These are phyloP conservation scores for Hippocampus barbouri DNA, from an alignment of 2,113 vertebrate genomes.

Conservation along the genomic window DNA sequence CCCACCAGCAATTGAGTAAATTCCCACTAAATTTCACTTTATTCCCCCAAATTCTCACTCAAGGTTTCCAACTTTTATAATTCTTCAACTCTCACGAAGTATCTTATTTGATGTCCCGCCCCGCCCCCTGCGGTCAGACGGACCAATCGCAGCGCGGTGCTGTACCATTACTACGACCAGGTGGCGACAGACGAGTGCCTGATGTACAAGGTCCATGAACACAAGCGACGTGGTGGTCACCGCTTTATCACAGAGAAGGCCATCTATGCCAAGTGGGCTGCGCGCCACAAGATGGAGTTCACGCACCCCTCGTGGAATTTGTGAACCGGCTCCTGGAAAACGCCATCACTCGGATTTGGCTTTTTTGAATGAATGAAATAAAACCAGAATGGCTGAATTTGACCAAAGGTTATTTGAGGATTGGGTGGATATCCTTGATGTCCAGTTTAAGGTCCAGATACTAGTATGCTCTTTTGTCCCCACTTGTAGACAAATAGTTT, in stretches of 20 bases:
- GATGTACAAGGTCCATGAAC: constrained; percentile 86
- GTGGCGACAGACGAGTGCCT: constrained; percentile 80
- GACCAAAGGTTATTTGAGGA: too few species aligned
- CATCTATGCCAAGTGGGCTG: constrained; percentile 89
- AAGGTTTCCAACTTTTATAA: too few species aligned
- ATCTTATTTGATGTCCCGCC: background rate
- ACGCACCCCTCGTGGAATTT: constrained; percentile 79
- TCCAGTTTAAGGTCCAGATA: too few species aligned
- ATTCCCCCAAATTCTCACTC: too few species aligned
- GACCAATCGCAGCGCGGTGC: constrained; percentile 73
- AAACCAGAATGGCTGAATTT: too few species aligned
- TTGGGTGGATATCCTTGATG: too few species aligned
- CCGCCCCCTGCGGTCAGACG: constrained; percentile 42
- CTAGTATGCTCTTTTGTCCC: too few species aligned
- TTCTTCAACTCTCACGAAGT: background rate
- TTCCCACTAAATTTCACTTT: too few species aligned
- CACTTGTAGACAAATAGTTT: too few species aligned
- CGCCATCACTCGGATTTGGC: too few species aligned
- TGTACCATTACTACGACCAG: constrained; percentile 93
- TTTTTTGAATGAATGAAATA: too few species aligned
- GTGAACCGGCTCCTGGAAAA: background rate
- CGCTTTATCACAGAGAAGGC: constrained; percentile 95
- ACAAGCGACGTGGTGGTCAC: constrained; percentile 76
- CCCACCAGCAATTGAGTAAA: too few species aligned
- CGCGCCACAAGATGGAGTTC: constrained; percentile 76